Evolutionary conservation across 2,888 invertebrate species (phyloP).

Genomic region (Drosophila borborema): DNA sequence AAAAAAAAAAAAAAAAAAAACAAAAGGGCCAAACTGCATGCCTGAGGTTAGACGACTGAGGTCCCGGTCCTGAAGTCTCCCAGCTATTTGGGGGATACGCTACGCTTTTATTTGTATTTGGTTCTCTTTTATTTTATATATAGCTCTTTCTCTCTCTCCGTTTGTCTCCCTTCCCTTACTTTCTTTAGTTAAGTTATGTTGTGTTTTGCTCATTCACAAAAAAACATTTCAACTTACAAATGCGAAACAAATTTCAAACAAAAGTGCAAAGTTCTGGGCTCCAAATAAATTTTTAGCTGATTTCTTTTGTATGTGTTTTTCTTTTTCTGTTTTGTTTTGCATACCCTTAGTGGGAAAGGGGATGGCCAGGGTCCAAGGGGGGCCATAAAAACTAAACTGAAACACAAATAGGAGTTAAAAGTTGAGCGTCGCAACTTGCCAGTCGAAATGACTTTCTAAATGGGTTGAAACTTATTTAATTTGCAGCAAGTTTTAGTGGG

Average conservation of each 20-base stretch:
- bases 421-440: slow-evolving; percentile 53
- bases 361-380: slow-evolving; percentile 6
- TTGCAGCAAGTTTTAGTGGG: slow-evolving; percentile 63
- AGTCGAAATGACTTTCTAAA: slow-evolving; percentile 77
- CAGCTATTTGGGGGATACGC: slow-evolving; percentile 42
- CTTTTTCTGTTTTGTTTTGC: slow-evolving; percentile 62
- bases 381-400: slow-evolving; percentile 70
- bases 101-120: slow-evolving; percentile 71
- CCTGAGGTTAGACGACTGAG: slow-evolving; percentile 54
- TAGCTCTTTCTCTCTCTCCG: not conserved
- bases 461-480: slow-evolving; percentile 79
- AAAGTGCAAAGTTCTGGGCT: slow-evolving; percentile 71
- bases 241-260: slow-evolving; percentile 81
- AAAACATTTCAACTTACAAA: slow-evolving; percentile 79
- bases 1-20: slow-evolving; percentile 19
- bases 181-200: slow-evolving; percentile 9
- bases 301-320: slow-evolving; percentile 53
- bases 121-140: slow-evolving; percentile 36
- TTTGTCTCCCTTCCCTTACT: not conserved
- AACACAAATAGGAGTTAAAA: slow-evolving; percentile 70
- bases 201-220: slow-evolving; percentile 51
- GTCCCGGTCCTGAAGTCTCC: slow-evolving; percentile 50
- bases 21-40: slow-evolving; percentile 61
- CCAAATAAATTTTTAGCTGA: slow-evolving; percentile 77
- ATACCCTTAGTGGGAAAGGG: slow-evolving; percentile 32